Percentiles rank a stretch among this genome's conserved stretches.
phyloP scores from a whole-genome alignment of 2,113 vertebrate species.

The Catagonus wagneri region DNA sequence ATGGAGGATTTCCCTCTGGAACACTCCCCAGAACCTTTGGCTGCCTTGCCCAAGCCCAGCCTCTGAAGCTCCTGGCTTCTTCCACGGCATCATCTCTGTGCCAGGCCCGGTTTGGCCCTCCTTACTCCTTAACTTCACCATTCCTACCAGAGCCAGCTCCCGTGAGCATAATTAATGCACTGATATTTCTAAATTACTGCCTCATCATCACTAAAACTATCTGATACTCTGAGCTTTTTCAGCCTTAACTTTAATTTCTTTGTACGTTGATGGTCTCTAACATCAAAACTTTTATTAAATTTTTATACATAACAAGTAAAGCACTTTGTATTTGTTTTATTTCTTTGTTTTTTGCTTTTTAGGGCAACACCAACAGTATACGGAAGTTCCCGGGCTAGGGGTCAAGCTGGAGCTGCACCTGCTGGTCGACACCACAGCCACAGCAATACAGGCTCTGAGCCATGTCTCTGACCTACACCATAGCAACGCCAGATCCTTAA shows the following conservation, averaged over 20 bases:
- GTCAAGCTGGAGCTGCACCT: too few species aligned
- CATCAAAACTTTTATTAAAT: constrained; percentile 22
- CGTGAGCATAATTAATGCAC: neutral
- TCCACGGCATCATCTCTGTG: accelerated
- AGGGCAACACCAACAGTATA: too few species aligned
- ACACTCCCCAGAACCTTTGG: accelerated
- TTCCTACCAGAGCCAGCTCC: neutral
- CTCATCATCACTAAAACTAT: neutral
- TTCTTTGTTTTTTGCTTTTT: too few species aligned
- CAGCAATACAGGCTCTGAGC: too few species aligned
- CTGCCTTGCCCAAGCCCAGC: neutral
- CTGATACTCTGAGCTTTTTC: neutral
- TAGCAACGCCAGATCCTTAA: too few species aligned
- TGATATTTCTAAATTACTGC: neutral
- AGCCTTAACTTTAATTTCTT: constrained; percentile 8
- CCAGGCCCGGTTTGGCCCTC: neutral
- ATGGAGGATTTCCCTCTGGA: neutral
- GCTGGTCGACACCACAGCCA: too few species aligned
- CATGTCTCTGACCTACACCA: too few species aligned
- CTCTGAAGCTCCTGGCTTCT: neutral
- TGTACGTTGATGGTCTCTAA: neutral
- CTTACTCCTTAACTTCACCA: neutral
- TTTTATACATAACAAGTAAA: constrained; percentile 33
- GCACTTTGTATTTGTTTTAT: neutral
- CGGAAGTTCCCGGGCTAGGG: too few species aligned